A percentile compares a stretch with the other conserved stretches of the same genome.
Conservation (phyloP, 1,140 invertebrate species). For the Micrasema minimum region DNA sequence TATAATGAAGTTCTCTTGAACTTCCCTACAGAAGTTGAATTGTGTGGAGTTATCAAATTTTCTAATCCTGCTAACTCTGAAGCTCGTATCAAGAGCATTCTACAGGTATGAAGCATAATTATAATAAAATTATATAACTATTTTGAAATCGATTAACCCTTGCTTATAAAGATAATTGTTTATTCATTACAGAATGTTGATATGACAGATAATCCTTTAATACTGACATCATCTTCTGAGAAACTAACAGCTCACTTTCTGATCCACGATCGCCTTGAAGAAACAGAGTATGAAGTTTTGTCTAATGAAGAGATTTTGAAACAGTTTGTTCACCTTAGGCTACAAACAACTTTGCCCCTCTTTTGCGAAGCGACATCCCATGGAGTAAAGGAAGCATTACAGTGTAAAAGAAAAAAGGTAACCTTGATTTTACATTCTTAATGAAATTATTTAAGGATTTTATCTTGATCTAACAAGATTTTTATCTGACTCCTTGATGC, state of each 20-base stretch:
- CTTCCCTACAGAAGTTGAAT: constrained; percentile 78
- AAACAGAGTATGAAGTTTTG: constrained; percentile 71
- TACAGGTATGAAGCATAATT: constrained; percentile 64
- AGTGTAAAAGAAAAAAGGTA: constrained; percentile 69
- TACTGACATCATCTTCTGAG: constrained; percentile 70
- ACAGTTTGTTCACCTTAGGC: constrained; percentile 74
- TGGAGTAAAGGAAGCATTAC: constrained; percentile 68
- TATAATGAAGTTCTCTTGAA: constrained; percentile 71
- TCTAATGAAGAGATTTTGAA: constrained; percentile 71
- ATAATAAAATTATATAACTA: neutral
- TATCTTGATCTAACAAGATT: too few species aligned
- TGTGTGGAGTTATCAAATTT: constrained; percentile 77
- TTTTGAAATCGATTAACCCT: neutral
- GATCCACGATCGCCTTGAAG: constrained; percentile 76
- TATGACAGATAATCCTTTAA: constrained; percentile 79
- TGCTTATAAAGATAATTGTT: neutral
- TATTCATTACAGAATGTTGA: constrained; percentile 71
- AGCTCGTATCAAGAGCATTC: constrained; percentile 69
- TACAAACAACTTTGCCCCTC: constrained; percentile 67
- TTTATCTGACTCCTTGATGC: too few species aligned
- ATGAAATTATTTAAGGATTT: too few species aligned
- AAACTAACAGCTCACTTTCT: constrained; percentile 74
- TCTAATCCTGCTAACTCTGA: constrained; percentile 67
- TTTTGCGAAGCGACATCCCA: constrained; percentile 67
- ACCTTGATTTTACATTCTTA: too few species aligned